phyloP scores from a whole-genome alignment of 2,888 invertebrate genomes.

The Lasioglossum oenotherae region DNA sequence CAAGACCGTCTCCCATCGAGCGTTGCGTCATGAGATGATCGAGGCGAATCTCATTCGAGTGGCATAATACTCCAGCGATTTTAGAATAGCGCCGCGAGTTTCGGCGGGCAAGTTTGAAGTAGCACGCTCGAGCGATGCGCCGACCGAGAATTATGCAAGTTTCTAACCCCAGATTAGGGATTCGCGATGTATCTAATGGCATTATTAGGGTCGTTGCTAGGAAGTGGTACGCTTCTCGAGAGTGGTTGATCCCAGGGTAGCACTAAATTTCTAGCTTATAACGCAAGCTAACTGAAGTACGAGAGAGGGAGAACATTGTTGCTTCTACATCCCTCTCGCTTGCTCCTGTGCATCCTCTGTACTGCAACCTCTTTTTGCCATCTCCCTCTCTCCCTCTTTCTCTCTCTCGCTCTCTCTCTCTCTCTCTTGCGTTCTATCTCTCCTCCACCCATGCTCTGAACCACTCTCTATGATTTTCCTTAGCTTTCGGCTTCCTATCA shows the following conservation, averaged over 20 bases:
- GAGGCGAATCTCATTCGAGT: constrained; percentile 24
- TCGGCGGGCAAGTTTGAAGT: constrained; percentile 62
- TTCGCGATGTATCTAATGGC: constrained; percentile 81
- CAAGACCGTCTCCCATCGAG: background rate
- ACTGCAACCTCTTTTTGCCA: constrained; percentile 8
- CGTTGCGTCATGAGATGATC: background rate
- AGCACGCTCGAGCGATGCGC: constrained; percentile 64
- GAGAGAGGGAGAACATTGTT: constrained; percentile 69
- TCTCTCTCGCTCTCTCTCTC: background rate
- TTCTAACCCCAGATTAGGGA: constrained; percentile 78
- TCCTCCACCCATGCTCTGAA: background rate
- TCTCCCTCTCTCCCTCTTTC: background rate
- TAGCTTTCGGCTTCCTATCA: constrained; percentile 19
- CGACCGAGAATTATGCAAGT: constrained; percentile 73
- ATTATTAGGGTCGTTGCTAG: constrained; percentile 81
- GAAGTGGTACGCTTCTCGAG: constrained; percentile 77
- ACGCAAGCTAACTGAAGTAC: constrained; percentile 77
- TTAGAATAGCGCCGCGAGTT: constrained; percentile 57
- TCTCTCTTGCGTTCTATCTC: background rate
- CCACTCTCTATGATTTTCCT: constrained; percentile 13
- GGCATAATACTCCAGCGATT: constrained; percentile 53
- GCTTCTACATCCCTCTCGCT: constrained; percentile 55
- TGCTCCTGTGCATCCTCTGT: constrained; percentile 7
- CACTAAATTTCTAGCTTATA: constrained; percentile 80
- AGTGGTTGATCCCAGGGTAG: constrained; percentile 78